Base-by-base conservation (phyloP, 2,113 vertebrate species). In the Rana temporaria region DNA sequence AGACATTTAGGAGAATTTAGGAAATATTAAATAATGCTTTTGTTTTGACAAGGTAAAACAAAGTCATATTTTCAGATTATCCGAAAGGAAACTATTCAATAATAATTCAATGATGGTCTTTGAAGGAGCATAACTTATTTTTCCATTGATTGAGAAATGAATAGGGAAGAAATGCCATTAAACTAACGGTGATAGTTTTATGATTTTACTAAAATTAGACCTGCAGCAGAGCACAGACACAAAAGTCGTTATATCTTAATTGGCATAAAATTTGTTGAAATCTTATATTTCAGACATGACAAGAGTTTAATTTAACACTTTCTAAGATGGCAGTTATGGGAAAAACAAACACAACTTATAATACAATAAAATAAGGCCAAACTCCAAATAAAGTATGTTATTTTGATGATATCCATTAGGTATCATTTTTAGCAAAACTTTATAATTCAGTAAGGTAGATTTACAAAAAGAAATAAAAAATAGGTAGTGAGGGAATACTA, bases 11-110 rank as follows among this genome's bases (percentile, higher is more conserved):
- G 66, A 64, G 12, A 34, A 56, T 65, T 16, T 57, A 7, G 64
- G 26, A 89, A 86, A 86, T 68, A 15, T 71, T 80, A n/a, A 20
- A 42, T 19, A 15, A 30, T 67, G 63, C 53, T 74, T 88, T 87
- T 87, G 66, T 87, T 91, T 90, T 90, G 55, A 73, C 38, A 84
- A 68, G 62, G 22, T 83, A 73, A 65, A 88, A 86, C 22, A 87
- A 87, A 88, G 59, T 15, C 19, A 16, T 79, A 83, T 79, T 87
- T 75, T 70, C 42, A 19, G 7, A 52, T 88, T 67, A 84, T 16
- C 11, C 84, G 72, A 68, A 89, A 86, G 69, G 22, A 84, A 2
- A 73, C 1, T 77, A 87, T 81, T 84, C 32, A 67, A 84, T 62
- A 88, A 87, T 77, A 89, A 87, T 56, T 48, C 55, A 82, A 84